These are phyloP conservation scores for Pachycephala philippinensis DNA, from an alignment of 2,113 vertebrate species.

Conservation along the genomic window DNA sequence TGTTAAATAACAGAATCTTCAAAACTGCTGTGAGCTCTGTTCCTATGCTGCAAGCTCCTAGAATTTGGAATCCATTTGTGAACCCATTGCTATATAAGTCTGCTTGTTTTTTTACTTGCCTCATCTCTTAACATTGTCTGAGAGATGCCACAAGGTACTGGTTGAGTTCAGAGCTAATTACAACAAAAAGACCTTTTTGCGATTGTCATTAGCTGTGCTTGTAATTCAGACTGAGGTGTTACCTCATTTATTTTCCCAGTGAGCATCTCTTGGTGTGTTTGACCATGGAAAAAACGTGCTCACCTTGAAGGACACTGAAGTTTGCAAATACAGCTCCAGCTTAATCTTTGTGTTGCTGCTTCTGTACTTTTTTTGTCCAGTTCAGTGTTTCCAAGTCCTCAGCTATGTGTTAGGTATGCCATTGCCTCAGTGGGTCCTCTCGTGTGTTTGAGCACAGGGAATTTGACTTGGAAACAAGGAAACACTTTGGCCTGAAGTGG, in stretches of 20 bases:
- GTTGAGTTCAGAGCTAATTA: conserved; percentile 21
- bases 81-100: neutral
- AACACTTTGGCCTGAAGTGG: neutral
- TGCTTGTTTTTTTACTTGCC: neutral
- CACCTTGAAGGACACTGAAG: neutral
- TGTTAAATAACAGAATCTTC: neutral
- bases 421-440: neutral
- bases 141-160: neutral
- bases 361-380: neutral
- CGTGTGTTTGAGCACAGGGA: neutral
- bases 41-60: neutral
- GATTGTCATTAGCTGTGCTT: neutral
- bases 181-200: neutral
- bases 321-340: neutral
- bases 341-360: neutral
- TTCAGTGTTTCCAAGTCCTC: neutral
- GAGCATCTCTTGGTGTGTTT: neutral
- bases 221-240: neutral
- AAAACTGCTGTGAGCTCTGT: neutral
- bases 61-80: neutral
- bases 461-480: neutral
- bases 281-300: neutral
- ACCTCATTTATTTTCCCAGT: conserved; percentile 20
- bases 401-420: neutral
- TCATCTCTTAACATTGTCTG: neutral